phyloP scores from a whole-genome alignment of 2,888 invertebrate genomes.

The Mythimna ferrago region DNA sequence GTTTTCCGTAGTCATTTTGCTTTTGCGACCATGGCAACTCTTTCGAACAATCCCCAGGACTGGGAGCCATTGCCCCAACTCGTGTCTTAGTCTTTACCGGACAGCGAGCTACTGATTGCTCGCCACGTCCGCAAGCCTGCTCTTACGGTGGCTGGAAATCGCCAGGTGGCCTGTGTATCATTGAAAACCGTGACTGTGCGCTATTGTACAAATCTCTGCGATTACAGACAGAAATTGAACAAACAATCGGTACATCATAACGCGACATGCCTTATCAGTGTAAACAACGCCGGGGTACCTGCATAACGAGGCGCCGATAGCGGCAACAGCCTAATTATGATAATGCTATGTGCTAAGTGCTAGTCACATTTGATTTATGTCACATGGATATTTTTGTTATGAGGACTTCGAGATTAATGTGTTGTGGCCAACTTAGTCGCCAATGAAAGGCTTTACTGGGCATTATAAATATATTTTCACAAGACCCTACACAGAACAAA shows the following conservation, averaged over 20 bases:
- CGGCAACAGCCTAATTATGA: slow-evolving; percentile 53
- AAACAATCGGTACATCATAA: slow-evolving; percentile 31
- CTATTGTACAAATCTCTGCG: slow-evolving; percentile 3
- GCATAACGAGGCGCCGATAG: slow-evolving; percentile 52
- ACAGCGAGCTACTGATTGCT: no score
- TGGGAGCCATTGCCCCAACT: no score
- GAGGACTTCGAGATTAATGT: neutral
- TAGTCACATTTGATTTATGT: slow-evolving; percentile 23
- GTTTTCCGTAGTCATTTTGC: no score
- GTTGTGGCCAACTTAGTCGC: neutral
- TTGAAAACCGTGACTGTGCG: neutral
- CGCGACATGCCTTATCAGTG: slow-evolving; percentile 54
- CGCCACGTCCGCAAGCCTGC: no score
- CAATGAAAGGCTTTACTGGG: no score
- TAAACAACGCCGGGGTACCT: slow-evolving; percentile 46
- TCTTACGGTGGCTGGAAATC: no score
- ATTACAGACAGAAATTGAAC: slow-evolving; percentile 7
- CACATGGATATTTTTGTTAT: slow-evolving; percentile 4
- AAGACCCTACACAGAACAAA: no score
- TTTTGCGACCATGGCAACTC: no score
- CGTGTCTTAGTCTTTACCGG: no score
- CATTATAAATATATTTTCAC: no score
- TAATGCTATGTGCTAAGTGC: slow-evolving; percentile 41
- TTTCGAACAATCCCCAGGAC: no score
- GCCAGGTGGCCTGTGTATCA: no score